Percentiles rank a stretch among this genome's conserved stretches.
These are phyloP conservation scores for Ceratitis capitata DNA, from an alignment of 1,140 invertebrate genomes.

Conservation along the genomic window DNA sequence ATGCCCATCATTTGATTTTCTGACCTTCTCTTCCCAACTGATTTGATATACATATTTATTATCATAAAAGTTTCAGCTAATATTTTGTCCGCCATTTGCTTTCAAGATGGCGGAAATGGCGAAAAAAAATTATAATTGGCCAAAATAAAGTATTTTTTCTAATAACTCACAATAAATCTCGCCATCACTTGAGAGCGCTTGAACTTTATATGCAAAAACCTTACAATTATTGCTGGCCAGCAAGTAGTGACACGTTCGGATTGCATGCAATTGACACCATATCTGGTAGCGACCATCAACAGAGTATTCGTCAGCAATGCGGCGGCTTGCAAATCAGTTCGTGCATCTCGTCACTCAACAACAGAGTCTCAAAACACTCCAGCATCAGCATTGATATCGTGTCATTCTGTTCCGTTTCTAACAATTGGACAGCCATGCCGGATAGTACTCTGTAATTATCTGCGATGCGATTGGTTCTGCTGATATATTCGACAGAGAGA, in stretches of 20 bases:
- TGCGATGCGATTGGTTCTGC: conserved; percentile 19
- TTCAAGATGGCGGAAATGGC: no score
- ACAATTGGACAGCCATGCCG: conserved; percentile 17
- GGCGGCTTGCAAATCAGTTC: conserved; percentile 6
- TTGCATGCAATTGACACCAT: conserved; percentile 20
- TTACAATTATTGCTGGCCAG: not conserved
- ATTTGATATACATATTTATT: no score
- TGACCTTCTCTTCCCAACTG: no score
- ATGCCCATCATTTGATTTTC: no score
- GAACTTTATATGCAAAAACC: not conserved
- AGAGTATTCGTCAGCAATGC: not conserved
- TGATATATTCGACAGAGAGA: conserved; percentile 20
- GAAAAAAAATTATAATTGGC: no score
- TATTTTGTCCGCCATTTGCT: no score
- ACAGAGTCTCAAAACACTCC: no score
- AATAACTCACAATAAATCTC: not conserved
- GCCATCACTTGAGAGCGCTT: not conserved
- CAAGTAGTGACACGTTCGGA: conserved; percentile 17
- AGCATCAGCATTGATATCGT: not conserved
- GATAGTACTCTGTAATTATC: conserved; percentile 25
- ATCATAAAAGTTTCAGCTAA: no score
- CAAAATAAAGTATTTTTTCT: not conserved
- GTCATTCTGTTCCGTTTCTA: conserved; percentile 34
- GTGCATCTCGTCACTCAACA: conserved; percentile 25
- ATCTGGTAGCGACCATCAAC: conserved; percentile 1